These are phyloP conservation scores for Marcusenius ussheri DNA, from an alignment of 2,113 vertebrate genomes.

Conservation along the genomic window DNA sequence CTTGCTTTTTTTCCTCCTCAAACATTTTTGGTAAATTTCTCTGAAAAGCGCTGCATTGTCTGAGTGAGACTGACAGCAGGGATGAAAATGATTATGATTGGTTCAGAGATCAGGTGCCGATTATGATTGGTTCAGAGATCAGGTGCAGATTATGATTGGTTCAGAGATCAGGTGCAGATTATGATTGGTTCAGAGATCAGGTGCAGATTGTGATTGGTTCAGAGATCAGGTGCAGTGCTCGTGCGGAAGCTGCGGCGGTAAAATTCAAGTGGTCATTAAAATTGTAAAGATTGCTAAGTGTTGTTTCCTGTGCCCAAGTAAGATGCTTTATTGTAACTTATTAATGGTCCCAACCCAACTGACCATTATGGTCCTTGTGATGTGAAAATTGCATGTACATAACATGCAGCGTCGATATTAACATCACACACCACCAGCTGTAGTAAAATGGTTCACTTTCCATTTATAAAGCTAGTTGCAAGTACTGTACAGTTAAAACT, in stretches of 20 bases:
- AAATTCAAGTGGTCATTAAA: not conserved
- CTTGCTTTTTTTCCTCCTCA: not conserved
- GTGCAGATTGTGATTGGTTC: not conserved
- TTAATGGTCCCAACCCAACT: not conserved
- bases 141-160: not conserved
- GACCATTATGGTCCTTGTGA: not conserved
- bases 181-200: not conserved
- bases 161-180: not conserved
- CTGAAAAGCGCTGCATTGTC: not conserved
- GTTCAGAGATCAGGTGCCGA: not conserved
- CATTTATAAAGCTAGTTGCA: slow-evolving; percentile 17
- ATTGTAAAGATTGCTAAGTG: not conserved
- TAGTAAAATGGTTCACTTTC: not conserved
- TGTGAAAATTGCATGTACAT: not conserved
- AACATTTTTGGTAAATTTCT: not conserved
- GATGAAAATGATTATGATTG: not conserved
- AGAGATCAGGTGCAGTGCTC: not conserved
- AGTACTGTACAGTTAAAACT: not conserved
- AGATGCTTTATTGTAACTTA: not conserved
- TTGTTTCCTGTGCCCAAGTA: not conserved
- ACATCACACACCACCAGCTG: not conserved
- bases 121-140: not conserved
- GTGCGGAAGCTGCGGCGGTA: not conserved
- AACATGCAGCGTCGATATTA: not conserved
- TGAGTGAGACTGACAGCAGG: not conserved